These are phyloP conservation scores for Cyphomyrmex costatus DNA, from an alignment of 1,140 invertebrate species.

Conservation along the genomic window DNA sequence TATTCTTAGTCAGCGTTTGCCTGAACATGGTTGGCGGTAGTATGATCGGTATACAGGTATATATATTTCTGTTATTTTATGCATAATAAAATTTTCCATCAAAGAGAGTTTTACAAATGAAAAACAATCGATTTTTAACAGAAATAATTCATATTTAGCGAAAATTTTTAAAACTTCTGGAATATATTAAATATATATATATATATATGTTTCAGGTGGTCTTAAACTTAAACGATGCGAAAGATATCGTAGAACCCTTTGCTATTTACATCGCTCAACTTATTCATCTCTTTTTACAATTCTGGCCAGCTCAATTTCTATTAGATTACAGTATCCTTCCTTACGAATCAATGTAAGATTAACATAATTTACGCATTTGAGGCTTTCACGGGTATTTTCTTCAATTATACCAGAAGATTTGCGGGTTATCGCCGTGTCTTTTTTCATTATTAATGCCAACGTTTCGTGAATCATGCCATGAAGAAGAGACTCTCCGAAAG, in stretches of 20 bases:
- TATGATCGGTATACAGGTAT: constrained; percentile 38
- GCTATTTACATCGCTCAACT: constrained; percentile 43
- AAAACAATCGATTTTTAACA: neutral
- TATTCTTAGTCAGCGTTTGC: constrained; percentile 35
- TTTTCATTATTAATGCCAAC: too few relatives aligned
- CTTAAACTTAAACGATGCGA: constrained; percentile 23
- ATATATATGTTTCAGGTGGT: constrained; percentile 5
- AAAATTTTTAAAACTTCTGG: neutral
- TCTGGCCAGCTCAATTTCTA: constrained; percentile 35
- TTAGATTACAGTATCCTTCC: constrained; percentile 30
- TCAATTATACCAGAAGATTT: too few relatives aligned
- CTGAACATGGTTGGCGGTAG: constrained; percentile 43
- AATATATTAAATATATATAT: neutral
- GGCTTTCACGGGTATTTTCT: too few relatives aligned
- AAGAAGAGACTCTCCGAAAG: too few relatives aligned
- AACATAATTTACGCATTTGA: too few relatives aligned
- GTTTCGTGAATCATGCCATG: too few relatives aligned
- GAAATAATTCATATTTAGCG: neutral
- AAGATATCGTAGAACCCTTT: constrained; percentile 25
- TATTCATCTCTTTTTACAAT: constrained; percentile 31
- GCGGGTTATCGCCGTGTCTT: too few relatives aligned
- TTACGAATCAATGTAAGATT: constrained; percentile 39
- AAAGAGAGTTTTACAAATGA: neutral
- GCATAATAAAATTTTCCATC: neutral
- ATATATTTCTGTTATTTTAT: neutral